Percentiles rank a stretch among this genome's conserved stretches.
phyloP scores from a whole-genome alignment of 2,888 invertebrate species.

The Tholera decimalis region DNA sequence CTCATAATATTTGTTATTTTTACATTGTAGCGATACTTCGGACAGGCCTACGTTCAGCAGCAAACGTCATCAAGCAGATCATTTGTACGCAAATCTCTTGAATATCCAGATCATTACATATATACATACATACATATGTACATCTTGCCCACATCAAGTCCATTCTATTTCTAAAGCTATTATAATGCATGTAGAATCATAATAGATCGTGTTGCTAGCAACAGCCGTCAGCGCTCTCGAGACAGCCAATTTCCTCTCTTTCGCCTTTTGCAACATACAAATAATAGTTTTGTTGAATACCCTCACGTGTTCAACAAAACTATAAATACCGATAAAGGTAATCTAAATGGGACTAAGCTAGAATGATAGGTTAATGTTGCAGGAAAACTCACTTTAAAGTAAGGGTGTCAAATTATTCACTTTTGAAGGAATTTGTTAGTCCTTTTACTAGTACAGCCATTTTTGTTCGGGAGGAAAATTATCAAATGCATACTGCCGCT shows the following conservation, averaged over 20 bases:
- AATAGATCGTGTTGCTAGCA: slow-evolving; percentile 13
- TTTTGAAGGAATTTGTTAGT: no score
- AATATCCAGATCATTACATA: not conserved
- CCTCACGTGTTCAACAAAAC: no score
- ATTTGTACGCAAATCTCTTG: not conserved
- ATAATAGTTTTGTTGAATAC: slow-evolving; percentile 26
- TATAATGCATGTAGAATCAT: slow-evolving; percentile 9
- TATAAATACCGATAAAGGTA: not conserved
- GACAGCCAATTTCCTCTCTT: slow-evolving; percentile 55
- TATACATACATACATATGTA: slow-evolving; percentile 1
- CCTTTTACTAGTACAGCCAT: no score
- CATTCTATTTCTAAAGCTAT: slow-evolving; percentile 9
- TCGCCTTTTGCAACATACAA: slow-evolving; percentile 30
- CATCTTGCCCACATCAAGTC: slow-evolving; percentile 6
- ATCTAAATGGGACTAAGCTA: not conserved
- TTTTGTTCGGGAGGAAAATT: no score
- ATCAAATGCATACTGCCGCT: no score
- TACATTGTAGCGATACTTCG: no score
- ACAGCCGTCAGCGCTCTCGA: slow-evolving; percentile 7
- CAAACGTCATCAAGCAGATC: no score
- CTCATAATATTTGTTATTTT: no score
- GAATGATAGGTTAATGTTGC: not conserved
- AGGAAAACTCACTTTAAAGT: not conserved
- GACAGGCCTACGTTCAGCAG: no score
- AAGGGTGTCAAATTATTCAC: no score